These are phyloP conservation scores for Melieria crassipennis DNA, from an alignment of 2,888 invertebrate genomes.

Conservation along the genomic window DNA sequence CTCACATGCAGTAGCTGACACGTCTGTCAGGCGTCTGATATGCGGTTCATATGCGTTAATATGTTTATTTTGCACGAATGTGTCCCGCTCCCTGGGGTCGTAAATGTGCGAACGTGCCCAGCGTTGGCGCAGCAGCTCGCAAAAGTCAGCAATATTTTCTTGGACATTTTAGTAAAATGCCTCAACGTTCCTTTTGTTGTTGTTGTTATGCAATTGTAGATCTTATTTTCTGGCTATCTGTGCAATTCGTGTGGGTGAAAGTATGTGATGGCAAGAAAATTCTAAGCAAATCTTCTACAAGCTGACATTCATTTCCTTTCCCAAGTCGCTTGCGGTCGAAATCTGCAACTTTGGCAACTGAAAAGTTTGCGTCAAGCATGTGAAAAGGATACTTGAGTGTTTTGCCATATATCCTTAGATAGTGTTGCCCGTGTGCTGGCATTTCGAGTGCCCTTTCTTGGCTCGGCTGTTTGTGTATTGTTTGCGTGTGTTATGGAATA, in stretches of 20 bases:
- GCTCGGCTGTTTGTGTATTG: too few species aligned
- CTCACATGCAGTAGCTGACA: conserved; percentile 21
- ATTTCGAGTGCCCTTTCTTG: too few species aligned
- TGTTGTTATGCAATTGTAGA: too few species aligned
- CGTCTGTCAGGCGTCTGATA: conserved; percentile 59
- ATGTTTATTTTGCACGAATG: conserved; percentile 22
- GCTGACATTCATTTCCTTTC: conserved; percentile 28
- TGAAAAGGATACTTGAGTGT: conserved; percentile 20
- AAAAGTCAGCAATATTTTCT: conserved; percentile 31
- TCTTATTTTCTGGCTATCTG: too few species aligned
- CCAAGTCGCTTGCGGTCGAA: conserved; percentile 30
- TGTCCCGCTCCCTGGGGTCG: too few species aligned
- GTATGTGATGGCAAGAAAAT: conserved; percentile 27
- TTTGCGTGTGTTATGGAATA: too few species aligned
- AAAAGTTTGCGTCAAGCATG: background rate
- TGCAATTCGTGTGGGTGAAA: background rate
- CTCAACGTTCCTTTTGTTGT: too few species aligned
- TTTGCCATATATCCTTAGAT: too few species aligned
- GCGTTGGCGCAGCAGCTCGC: conserved; percentile 3
- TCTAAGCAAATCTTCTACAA: conserved; percentile 15
- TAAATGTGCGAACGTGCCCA: background rate
- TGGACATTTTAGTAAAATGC: conserved; percentile 10
- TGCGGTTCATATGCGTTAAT: conserved; percentile 52
- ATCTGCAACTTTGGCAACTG: conserved; percentile 1
- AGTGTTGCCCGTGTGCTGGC: too few species aligned